phyloP scores from a whole-genome alignment of 2,113 vertebrate species.

The Amphiprion percula region DNA sequence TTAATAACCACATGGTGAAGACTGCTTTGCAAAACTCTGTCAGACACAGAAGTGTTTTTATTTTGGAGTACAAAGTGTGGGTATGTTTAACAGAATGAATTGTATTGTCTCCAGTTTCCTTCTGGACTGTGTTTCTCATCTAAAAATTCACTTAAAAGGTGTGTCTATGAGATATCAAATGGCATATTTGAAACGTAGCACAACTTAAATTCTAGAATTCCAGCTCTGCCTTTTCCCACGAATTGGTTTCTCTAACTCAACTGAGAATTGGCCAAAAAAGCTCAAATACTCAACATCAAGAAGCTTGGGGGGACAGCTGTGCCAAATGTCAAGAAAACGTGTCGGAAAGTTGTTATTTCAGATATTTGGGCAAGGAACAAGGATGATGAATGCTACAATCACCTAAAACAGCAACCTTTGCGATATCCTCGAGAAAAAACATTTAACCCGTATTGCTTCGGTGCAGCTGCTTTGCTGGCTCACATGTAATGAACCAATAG shows the following conservation, averaged over 20 bases:
- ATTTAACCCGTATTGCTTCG: conserved; percentile 26
- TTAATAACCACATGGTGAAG: conserved; percentile 14
- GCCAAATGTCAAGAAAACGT: conserved; percentile 40
- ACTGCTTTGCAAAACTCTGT: conserved; percentile 9
- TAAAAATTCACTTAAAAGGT: neutral
- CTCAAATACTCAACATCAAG: neutral
- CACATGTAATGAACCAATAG: neutral
- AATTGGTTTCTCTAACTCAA: neutral
- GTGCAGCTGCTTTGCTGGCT: conserved; percentile 1
- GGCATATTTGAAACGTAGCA: neutral
- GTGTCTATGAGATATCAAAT: neutral
- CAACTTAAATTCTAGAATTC: neutral
- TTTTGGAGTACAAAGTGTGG: conserved; percentile 3
- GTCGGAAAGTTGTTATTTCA: conserved; percentile 30
- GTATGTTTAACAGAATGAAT: neutral
- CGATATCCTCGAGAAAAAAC: conserved; percentile 13
- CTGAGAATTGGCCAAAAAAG: conserved; percentile 3
- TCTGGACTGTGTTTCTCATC: neutral
- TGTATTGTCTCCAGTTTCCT: neutral
- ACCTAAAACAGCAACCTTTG: conserved; percentile 14
- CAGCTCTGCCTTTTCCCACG: neutral
- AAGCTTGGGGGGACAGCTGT: neutral
- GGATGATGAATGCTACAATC: conserved; percentile 25
- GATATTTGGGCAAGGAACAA: conserved; percentile 2
- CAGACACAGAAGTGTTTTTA: neutral